Evolutionary conservation across 2,797 vertebrate genomes (phyloP), one percentile per base, ranked within the genome.

Genomic region (Propithecus deckenii): DNA sequence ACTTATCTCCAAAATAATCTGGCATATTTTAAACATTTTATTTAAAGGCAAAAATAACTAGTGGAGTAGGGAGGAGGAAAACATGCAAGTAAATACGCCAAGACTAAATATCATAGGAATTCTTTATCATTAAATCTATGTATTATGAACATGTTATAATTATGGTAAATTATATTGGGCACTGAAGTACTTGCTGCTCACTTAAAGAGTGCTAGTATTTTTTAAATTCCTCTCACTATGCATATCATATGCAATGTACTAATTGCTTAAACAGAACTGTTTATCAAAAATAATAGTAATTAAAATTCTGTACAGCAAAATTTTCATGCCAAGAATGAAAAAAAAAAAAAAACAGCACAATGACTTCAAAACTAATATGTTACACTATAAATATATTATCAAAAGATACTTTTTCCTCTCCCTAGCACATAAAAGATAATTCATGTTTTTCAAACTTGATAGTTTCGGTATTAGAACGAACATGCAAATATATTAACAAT

Each of bases 391-490:
- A 65, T 61, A 57, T 11, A 75, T 22, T 86, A 86, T 81, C 11
- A 86, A 85, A 95, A 86, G 35, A 38, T 79, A 91, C 69, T 71
- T 79, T 91, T 89, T 84, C 95, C 35, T 93, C 52, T 67, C 88
- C 18, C 52, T 83, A 88, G 43, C 20, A 75, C 6, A 52, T 67
- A 63, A 94, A 96, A 87, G 50, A 50, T 52, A 80, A 91, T 41
- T 32, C 43, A 52, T 57, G 32, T 48, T 96, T 90, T 86, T 74
- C n/a, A 86, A 91, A 50, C 48, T 88, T 59, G 17, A 83, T 8
- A 23, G 10, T 71, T 85, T 96, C 41, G 83, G 7, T 74, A 65
- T 61, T 76, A 50, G 14, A 78, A 93, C 14, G 4, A 95, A 87
- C 10, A 46, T 52, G 22, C 7, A 83, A 94, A 48, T 61, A 84